Evolutionary conservation across 1,140 invertebrate species (phyloP).

Genomic region (Mya arenaria): DNA sequence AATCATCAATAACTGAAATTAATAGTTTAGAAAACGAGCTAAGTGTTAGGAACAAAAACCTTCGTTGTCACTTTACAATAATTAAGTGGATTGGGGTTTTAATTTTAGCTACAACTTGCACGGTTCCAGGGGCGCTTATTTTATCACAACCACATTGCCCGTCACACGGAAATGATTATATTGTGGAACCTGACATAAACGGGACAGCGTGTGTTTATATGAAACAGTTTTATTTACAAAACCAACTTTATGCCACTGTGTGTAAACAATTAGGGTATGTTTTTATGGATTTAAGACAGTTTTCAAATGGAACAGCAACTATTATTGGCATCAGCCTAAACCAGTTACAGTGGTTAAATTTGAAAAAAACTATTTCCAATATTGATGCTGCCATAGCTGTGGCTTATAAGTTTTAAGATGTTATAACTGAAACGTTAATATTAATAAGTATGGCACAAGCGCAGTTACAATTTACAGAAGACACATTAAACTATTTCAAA

Average conservation of each 20-base stretch:
- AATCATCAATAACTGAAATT: too few species aligned
- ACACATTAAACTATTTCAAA: slow-evolving; percentile 20
- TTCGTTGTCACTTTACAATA: neutral
- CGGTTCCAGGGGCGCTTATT: neutral
- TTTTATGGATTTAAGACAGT: slow-evolving; percentile 20
- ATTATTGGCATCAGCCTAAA: neutral
- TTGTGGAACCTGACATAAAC: neutral
- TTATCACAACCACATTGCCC: neutral
- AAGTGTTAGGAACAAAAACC: neutral
- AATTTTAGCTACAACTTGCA: neutral
- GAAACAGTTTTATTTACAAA: neutral
- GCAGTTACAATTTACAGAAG: slow-evolving; percentile 23
- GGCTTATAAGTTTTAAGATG: neutral
- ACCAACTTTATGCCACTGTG: neutral
- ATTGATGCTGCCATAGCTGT: neutral
- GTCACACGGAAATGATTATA: neutral
- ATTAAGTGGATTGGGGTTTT: neutral
- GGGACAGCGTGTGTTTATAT: neutral
- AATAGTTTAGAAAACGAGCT: neutral
- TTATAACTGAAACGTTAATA: too few species aligned
- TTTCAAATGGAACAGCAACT: neutral
- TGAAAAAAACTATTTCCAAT: neutral
- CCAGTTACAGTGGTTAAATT: neutral
- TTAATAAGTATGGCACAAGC: slow-evolving; percentile 32
- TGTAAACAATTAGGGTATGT: neutral